These are phyloP conservation scores for Clitarchus hookeri DNA, from an alignment of 2,888 invertebrate species.

Conservation along the genomic window DNA sequence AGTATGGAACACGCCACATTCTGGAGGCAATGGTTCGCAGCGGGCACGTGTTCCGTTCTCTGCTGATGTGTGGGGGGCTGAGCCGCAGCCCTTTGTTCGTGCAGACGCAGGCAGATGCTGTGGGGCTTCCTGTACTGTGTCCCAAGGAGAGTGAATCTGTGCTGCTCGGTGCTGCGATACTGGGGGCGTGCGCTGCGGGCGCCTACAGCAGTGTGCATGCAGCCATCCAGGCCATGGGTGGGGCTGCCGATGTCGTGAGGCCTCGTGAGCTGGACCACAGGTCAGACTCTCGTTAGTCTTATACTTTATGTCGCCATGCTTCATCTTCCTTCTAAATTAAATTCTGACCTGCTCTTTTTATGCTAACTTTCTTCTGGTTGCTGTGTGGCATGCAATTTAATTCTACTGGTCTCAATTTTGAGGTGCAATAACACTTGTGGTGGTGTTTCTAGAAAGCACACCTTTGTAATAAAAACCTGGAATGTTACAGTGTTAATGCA, in stretches of 20 bases:
- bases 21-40: conserved; percentile 73
- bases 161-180: conserved; percentile 83
- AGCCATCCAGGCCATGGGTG: conserved; percentile 74
- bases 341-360: background rate
- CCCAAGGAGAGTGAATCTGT: conserved; percentile 86
- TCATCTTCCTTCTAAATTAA: background rate
- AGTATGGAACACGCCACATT: conserved; percentile 94
- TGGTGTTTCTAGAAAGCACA: too few relatives aligned
- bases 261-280: conserved; percentile 53
- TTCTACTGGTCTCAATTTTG: too few relatives aligned
- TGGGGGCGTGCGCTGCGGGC: conserved; percentile 82
- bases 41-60: conserved; percentile 67
- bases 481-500: too few relatives aligned
- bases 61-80: conserved; percentile 88
- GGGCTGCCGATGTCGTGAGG: conserved; percentile 67
- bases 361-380: too few relatives aligned
- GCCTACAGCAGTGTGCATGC: conserved; percentile 65
- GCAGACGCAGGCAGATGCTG: conserved; percentile 85
- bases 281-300: background rate
- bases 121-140: conserved; percentile 77
- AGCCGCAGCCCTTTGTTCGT: conserved; percentile 84
- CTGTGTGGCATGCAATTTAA: too few relatives aligned
- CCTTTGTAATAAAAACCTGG: too few relatives aligned
- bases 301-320: too few relatives aligned
- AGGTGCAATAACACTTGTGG: too few relatives aligned